A percentile compares a stretch with the other conserved stretches of the same genome.
phyloP scores from a whole-genome alignment of 2,888 invertebrate genomes.

The Drosophila pseudotakahashii region DNA sequence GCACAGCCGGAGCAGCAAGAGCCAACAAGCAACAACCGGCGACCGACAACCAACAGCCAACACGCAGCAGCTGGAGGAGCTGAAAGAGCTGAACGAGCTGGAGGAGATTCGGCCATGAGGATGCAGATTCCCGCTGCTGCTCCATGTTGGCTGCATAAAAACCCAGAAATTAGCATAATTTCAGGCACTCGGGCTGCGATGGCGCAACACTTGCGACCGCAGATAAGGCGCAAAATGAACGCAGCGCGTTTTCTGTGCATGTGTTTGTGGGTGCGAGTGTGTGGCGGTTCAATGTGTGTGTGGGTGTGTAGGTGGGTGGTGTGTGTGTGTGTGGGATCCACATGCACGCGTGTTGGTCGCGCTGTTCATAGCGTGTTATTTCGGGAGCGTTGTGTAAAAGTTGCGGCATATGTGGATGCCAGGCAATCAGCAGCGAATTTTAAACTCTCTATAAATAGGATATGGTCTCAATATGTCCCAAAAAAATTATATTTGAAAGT shows the following conservation, averaged over 20 bases:
- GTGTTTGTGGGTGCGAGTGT: constrained; percentile 15
- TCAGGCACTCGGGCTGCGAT: constrained; percentile 61
- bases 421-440: neutral
- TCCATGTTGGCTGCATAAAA: constrained; percentile 66
- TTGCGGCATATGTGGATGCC: constrained; percentile 54
- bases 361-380: constrained; percentile 53
- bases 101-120: constrained; percentile 44
- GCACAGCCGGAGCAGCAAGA: constrained; percentile 44
- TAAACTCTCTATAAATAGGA: neutral
- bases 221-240: constrained; percentile 75
- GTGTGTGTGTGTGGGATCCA: constrained; percentile 9
- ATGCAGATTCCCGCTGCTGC: constrained; percentile 50
- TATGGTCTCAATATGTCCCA: too few relatives aligned
- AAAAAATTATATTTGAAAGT: too few relatives aligned
- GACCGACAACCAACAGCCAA: constrained; percentile 31
- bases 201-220: constrained; percentile 65
- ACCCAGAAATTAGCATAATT: constrained; percentile 75
- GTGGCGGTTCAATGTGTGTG: neutral
- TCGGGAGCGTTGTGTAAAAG: constrained; percentile 54
- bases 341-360: constrained; percentile 27
- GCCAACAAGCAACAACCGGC: constrained; percentile 34
- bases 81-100: constrained; percentile 20
- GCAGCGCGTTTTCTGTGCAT: constrained; percentile 48
- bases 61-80: constrained; percentile 24
- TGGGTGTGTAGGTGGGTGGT: constrained; percentile 17